Evolutionary conservation across 1,140 invertebrate genomes (phyloP).

Genomic region (Yoshiicerus persimilis): DNA sequence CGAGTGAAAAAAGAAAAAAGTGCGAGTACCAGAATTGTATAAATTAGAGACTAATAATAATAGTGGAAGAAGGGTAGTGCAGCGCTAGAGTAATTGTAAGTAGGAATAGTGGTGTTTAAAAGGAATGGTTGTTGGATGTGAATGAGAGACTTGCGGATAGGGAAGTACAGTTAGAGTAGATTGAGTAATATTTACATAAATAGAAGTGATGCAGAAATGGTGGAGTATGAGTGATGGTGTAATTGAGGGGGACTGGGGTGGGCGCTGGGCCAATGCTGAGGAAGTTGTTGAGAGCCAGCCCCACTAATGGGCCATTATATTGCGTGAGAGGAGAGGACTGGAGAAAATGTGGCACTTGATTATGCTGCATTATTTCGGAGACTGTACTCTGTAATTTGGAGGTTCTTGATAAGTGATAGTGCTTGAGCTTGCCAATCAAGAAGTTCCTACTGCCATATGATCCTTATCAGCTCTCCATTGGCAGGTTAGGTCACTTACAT

Average conservation of each 20-base stretch:
- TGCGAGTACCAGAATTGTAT: not conserved
- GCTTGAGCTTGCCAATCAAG: slow-evolving; percentile 9
- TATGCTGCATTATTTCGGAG: slow-evolving; percentile 7
- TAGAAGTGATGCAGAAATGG: too few relatives aligned
- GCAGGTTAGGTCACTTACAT: slow-evolving; percentile 20
- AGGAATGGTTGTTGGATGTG: too few relatives aligned
- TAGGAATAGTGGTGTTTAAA: too few relatives aligned
- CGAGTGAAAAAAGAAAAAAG: not conserved
- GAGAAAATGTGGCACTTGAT: slow-evolving; percentile 31
- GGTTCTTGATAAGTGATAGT: not conserved
- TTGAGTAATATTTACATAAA: not conserved
- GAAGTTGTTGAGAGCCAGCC: not conserved
- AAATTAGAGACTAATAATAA: not conserved
- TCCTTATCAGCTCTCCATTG: slow-evolving; percentile 19
- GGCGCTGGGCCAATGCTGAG: not conserved
- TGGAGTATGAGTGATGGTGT: not conserved
- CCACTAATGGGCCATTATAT: slow-evolving; percentile 7
- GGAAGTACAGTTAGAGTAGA: too few relatives aligned
- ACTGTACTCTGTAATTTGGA: slow-evolving; percentile 27
- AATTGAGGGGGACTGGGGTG: too few relatives aligned
- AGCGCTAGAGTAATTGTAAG: too few relatives aligned
- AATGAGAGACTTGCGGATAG: too few relatives aligned
- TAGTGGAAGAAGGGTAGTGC: not conserved
- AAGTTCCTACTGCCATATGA: slow-evolving; percentile 7
- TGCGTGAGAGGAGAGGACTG: slow-evolving; percentile 2